Evolutionary conservation across 2,113 vertebrate species (phyloP).

Genomic region (Elachura formosa): DNA sequence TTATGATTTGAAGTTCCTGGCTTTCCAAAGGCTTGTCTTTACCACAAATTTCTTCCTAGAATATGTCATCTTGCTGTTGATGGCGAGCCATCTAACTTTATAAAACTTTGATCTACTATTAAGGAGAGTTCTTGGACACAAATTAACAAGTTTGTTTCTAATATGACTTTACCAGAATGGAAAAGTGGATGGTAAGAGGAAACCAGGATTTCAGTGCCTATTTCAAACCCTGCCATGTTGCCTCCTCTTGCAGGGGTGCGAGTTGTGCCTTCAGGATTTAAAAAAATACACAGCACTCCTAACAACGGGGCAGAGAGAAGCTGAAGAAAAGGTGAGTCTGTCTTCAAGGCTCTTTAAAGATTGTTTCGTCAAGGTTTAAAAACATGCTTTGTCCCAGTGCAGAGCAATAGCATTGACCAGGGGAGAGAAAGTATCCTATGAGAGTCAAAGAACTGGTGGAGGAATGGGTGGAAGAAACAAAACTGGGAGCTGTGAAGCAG

Average conservation of each 20-base stretch:
- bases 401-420: neutral
- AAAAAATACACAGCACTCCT: rapidly evolving
- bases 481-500: neutral
- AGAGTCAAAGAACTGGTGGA: neutral
- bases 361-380: neutral
- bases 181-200: neutral
- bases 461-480: neutral
- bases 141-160: neutral
- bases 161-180: neutral
- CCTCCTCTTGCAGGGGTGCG: neutral
- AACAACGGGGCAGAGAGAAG: neutral
- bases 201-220: neutral
- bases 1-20: neutral
- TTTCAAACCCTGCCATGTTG: neutral
- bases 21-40: neutral
- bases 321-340: neutral
- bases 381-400: rapidly evolving
- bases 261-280: neutral
- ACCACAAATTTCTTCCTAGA: neutral
- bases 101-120: neutral
- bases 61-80: neutral
- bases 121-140: neutral
- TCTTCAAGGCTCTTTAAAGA: neutral
- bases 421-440: neutral
- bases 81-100: neutral